Evolutionary conservation across 2,113 vertebrate genomes (phyloP).

Genomic region (Malurus melanocephalus): DNA sequence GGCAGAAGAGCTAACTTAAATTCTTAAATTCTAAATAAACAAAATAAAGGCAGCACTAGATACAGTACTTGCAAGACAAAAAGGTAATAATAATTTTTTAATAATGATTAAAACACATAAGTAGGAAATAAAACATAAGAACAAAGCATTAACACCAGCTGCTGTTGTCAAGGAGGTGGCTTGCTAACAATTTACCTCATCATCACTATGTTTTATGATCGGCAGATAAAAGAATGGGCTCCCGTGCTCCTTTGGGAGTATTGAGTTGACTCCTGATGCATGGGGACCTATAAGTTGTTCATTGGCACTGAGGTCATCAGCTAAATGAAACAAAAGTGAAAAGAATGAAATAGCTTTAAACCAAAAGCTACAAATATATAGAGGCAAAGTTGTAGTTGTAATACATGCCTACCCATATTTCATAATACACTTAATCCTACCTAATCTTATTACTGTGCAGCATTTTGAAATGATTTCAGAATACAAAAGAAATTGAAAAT

Average conservation of each 20-base stretch:
- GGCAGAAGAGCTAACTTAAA: neutral
- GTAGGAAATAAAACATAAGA: neutral
- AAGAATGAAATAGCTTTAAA: slow-evolving; percentile 33
- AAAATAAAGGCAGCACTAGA: neutral
- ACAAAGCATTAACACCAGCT: neutral
- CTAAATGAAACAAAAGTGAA: slow-evolving; percentile 64
- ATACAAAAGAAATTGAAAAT: neutral
- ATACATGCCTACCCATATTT: neutral
- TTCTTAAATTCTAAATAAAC: neutral
- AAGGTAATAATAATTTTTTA: neutral
- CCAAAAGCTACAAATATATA: neutral
- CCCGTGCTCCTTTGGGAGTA: slow-evolving; percentile 96
- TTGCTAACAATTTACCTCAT: slow-evolving; percentile 81
- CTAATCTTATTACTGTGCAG: neutral
- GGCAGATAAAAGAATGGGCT: slow-evolving; percentile 97
- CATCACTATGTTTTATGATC: slow-evolving; percentile 90
- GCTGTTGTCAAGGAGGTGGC: slow-evolving; percentile 4
- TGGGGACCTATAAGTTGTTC: slow-evolving; percentile 90
- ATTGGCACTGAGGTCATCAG: slow-evolving; percentile 91
- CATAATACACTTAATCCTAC: neutral
- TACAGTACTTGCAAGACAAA: neutral
- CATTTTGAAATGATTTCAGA: neutral
- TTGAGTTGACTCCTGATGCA: slow-evolving; percentile 93
- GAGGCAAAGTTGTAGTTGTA: slow-evolving; percentile 4
- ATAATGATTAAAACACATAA: neutral